Evolutionary conservation across 2,888 invertebrate species (phyloP).

Genomic region (Germaria angustata): DNA sequence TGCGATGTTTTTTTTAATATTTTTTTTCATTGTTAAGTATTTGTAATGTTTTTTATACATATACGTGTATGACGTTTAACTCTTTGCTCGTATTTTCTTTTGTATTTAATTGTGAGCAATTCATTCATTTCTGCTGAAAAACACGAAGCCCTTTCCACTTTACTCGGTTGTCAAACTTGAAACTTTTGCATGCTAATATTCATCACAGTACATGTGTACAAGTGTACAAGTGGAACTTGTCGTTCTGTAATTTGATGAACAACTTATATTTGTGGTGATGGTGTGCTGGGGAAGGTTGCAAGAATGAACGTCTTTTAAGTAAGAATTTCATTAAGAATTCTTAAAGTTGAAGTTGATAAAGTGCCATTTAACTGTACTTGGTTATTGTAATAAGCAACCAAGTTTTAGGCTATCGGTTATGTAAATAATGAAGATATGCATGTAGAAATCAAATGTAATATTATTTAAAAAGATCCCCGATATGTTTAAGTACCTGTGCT

Average conservation of each 20-base stretch:
- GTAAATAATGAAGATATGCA: no score
- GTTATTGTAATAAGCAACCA: slow-evolving; percentile 31
- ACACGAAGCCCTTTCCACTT: slow-evolving; percentile 12
- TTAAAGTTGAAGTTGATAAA: slow-evolving; percentile 55
- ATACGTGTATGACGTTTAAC: slow-evolving; percentile 21
- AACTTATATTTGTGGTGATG: not conserved
- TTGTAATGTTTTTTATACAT: slow-evolving; percentile 40
- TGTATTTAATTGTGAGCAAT: slow-evolving; percentile 19
- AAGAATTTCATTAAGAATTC: slow-evolving; percentile 32
- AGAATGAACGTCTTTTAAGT: slow-evolving; percentile 12
- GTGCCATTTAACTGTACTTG: slow-evolving; percentile 46
- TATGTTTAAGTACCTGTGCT: no score
- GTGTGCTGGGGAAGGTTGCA: not conserved
- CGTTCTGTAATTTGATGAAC: slow-evolving; percentile 13
- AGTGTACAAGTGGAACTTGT: not conserved
- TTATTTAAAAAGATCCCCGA: no score
- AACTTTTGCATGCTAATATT: not conserved
- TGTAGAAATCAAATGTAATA: no score
- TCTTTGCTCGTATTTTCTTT: slow-evolving; percentile 16
- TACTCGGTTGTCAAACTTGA: not conserved
- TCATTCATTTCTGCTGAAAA: slow-evolving; percentile 15
- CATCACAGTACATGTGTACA: not conserved
- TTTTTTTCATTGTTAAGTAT: not conserved
- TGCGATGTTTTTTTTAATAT: not conserved
- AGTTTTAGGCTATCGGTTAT: not conserved